Percentiles rank a stretch among this genome's conserved stretches.
Evolutionary conservation across 2,888 invertebrate genomes (phyloP).

Genomic region (Hyppa rectilinea): DNA sequence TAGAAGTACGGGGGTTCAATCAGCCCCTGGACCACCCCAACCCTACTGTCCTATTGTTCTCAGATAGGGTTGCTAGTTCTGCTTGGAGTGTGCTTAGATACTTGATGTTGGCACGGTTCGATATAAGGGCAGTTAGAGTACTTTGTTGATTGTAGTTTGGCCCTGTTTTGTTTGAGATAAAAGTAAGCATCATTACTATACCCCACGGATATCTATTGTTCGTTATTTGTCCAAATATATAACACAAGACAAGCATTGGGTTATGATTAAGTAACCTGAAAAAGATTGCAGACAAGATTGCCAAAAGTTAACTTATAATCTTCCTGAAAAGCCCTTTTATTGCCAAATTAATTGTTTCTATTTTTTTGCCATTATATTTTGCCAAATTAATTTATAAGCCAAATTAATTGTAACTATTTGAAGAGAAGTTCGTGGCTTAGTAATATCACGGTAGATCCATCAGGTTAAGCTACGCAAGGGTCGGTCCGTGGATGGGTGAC

Average conservation of each 20-base stretch:
- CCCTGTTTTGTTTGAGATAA: constrained; percentile 21
- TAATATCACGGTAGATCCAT: too few species aligned
- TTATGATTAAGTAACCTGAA: neutral
- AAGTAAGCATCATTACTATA: constrained; percentile 7
- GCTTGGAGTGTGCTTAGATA: constrained; percentile 51
- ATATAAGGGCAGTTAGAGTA: constrained; percentile 27
- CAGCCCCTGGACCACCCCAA: constrained; percentile 47
- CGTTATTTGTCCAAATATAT: neutral
- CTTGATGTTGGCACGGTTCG: constrained; percentile 48
- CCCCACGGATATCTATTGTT: neutral
- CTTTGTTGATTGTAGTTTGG: constrained; percentile 21
- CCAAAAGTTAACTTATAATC: neutral
- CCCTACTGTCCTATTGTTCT: constrained; percentile 52
- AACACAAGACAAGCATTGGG: neutral
- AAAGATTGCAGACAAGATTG: neutral
- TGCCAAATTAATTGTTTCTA: neutral
- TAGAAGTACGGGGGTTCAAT: constrained; percentile 49
- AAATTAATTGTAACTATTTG: too few species aligned
- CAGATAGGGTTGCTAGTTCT: constrained; percentile 57
- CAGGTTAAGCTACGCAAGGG: too few species aligned
- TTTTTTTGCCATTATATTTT: too few species aligned
- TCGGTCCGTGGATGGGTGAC: too few species aligned
- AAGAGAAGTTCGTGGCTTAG: too few species aligned
- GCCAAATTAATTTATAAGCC: too few species aligned
- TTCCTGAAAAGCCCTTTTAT: too few species aligned